Evolutionary conservation across 2,113 vertebrate species (phyloP).

Genomic region (Siniperca chuatsi): DNA sequence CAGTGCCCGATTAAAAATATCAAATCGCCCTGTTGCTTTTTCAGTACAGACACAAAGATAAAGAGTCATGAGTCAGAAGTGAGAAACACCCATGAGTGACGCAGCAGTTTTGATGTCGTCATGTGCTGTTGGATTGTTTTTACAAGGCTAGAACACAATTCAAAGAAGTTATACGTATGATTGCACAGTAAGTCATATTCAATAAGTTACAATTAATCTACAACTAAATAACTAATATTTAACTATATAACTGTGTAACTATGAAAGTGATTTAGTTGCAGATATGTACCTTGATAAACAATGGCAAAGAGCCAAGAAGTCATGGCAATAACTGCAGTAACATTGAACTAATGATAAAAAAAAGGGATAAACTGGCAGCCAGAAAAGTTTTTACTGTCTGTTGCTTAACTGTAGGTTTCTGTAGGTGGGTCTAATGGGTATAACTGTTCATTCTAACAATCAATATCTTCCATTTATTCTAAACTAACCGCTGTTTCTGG

Average conservation of each 20-base stretch:
- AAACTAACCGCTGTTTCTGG: slow-evolving; percentile 15
- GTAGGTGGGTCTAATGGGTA: slow-evolving; percentile 1
- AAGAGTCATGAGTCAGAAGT: slow-evolving; percentile 51
- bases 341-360: background rate
- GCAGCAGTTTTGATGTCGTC: slow-evolving; percentile 14
- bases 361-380: slow-evolving; percentile 14
- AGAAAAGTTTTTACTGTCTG: background rate
- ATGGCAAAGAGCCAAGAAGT: slow-evolving; percentile 6
- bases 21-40: slow-evolving; percentile 1
- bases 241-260: background rate
- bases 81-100: slow-evolving; percentile 39
- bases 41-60: slow-evolving; percentile 11
- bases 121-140: slow-evolving; percentile 10
- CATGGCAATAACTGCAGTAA: background rate
- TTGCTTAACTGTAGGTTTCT: slow-evolving; percentile 15
- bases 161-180: background rate
- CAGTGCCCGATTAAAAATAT: slow-evolving; percentile 28
- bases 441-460: slow-evolving; percentile 4
- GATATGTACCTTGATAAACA: background rate
- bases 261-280: background rate
- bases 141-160: background rate
- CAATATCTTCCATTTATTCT: background rate
- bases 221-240: background rate
- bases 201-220: background rate
- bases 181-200: background rate